phyloP scores from a whole-genome alignment of 1,140 invertebrate species.

The fruit fly (Drosophila melanogaster) region DNA sequence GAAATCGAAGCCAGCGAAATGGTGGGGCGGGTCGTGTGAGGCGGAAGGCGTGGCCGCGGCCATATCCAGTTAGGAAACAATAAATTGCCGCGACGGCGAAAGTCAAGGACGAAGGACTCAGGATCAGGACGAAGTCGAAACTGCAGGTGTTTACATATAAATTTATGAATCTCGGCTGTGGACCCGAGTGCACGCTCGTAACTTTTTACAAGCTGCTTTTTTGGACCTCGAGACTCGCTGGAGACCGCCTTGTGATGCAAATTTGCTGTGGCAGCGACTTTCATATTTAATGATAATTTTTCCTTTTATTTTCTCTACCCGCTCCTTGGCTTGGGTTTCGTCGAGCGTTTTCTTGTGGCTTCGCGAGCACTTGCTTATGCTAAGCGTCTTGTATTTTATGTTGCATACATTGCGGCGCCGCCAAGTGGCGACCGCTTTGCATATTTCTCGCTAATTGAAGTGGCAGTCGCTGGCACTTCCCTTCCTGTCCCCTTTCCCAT shows the following conservation, averaged over 20 bases:
- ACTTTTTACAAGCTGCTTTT: conserved; percentile 62
- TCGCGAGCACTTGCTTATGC: conserved; percentile 72
- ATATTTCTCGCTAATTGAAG: conserved; percentile 80
- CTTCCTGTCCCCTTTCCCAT: neutral
- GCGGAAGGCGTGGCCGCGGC: conserved; percentile 49
- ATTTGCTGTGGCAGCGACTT: conserved; percentile 78
- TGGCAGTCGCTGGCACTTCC: conserved; percentile 25
- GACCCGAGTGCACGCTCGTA: conserved; percentile 63
- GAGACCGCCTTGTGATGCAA: conserved; percentile 81
- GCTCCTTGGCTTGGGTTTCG: neutral
- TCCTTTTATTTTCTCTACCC: conserved; percentile 32
- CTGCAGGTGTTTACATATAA: conserved; percentile 71
- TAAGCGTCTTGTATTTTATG: conserved; percentile 73
- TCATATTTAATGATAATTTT: conserved; percentile 83
- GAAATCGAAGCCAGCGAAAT: conserved; percentile 32
- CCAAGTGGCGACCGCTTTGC: conserved; percentile 67
- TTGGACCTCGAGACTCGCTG: conserved; percentile 65
- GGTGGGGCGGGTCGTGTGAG: conserved; percentile 15
- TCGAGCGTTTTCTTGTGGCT: conserved; percentile 18
- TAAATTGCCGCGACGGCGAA: conserved; percentile 62
- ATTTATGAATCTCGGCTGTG: conserved; percentile 66
- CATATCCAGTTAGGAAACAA: conserved; percentile 76
- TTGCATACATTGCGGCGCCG: conserved; percentile 63
- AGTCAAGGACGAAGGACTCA: conserved; percentile 52
- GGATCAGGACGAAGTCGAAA: conserved; percentile 18